phyloP scores from a whole-genome alignment of 2,888 invertebrate genomes.

The Lacanobia oleracea region DNA sequence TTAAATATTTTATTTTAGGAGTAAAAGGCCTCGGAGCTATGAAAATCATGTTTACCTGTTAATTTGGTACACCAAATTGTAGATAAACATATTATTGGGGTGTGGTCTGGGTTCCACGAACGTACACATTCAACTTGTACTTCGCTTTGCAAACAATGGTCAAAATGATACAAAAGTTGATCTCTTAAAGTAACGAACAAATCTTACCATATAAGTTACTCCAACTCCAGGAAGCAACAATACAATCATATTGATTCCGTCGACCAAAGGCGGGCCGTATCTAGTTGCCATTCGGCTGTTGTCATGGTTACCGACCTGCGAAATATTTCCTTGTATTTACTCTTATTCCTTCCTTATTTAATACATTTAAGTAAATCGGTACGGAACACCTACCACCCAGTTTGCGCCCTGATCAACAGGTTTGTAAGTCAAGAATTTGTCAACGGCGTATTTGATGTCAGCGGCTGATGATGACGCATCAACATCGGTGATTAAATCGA shows the following conservation, averaged over 20 bases:
- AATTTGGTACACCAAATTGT: too few species aligned
- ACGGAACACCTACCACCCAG: slow-evolving; percentile 93
- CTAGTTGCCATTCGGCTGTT: slow-evolving; percentile 91
- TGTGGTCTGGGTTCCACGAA: neutral
- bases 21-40: neutral
- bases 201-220: slow-evolving; percentile 92
- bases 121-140: neutral
- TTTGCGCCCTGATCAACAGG: slow-evolving; percentile 92
- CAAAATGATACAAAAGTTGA: neutral
- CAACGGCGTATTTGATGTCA: slow-evolving; percentile 91
- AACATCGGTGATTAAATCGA: slow-evolving; percentile 92
- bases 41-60: neutral
- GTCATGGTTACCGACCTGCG: slow-evolving; percentile 93
- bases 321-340: slow-evolving; percentile 46
- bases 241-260: slow-evolving; percentile 93
- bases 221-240: slow-evolving; percentile 94
- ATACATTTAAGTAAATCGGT: slow-evolving; percentile 20
- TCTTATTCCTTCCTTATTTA: slow-evolving; percentile 8
- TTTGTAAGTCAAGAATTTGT: slow-evolving; percentile 92
- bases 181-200: neutral
- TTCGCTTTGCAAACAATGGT: neutral
- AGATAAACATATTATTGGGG: too few species aligned
- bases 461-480: slow-evolving; percentile 90
- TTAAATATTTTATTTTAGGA: neutral
- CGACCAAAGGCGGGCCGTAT: slow-evolving; percentile 91